phyloP scores from a whole-genome alignment of 2,797 vertebrate species.

The Knipowitschia caucasica region DNA sequence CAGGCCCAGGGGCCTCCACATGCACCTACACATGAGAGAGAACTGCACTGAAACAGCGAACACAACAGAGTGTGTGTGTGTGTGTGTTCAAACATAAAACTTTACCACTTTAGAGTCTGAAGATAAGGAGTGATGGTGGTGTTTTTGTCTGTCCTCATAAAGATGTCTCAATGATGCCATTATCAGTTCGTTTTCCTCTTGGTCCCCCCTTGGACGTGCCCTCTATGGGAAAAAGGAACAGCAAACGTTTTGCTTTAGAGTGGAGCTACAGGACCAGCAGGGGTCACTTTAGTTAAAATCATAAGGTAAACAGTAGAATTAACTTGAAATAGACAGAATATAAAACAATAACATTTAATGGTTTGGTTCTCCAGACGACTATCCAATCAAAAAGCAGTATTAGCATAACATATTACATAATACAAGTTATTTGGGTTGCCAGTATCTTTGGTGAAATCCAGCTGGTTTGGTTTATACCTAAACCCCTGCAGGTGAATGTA shows the following conservation, averaged over 20 bases:
- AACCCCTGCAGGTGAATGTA: too few relatives aligned
- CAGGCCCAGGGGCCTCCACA: slow-evolving; percentile 52
- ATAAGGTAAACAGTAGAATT: slow-evolving; percentile 10
- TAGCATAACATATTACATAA: not conserved
- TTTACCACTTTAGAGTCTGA: slow-evolving; percentile 82
- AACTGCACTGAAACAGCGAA: not conserved
- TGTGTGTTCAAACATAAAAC: not conserved
- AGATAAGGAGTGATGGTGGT: slow-evolving; percentile 78
- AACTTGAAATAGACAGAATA: too few relatives aligned
- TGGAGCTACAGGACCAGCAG: slow-evolving; percentile 68
- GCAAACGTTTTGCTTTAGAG: slow-evolving; percentile 14
- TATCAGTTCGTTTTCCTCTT: slow-evolving; percentile 91
- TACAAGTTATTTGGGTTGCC: too few relatives aligned
- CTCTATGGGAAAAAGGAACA: slow-evolving; percentile 69
- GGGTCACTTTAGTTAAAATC: slow-evolving; percentile 52
- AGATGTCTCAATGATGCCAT: slow-evolving; percentile 83
- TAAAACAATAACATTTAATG: too few relatives aligned
- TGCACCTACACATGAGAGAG: slow-evolving; percentile 29
- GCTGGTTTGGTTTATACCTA: not conserved
- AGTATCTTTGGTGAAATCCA: too few relatives aligned
- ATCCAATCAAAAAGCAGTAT: too few relatives aligned
- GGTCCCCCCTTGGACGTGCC: slow-evolving; percentile 86
- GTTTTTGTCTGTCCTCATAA: slow-evolving; percentile 90
- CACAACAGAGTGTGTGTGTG: not conserved
- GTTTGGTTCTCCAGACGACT: too few relatives aligned